Percentiles rank a stretch among this genome's conserved stretches.
These are phyloP conservation scores for Delphinus delphis DNA, from an alignment of 2,113 vertebrate species.

Conservation along the genomic window DNA sequence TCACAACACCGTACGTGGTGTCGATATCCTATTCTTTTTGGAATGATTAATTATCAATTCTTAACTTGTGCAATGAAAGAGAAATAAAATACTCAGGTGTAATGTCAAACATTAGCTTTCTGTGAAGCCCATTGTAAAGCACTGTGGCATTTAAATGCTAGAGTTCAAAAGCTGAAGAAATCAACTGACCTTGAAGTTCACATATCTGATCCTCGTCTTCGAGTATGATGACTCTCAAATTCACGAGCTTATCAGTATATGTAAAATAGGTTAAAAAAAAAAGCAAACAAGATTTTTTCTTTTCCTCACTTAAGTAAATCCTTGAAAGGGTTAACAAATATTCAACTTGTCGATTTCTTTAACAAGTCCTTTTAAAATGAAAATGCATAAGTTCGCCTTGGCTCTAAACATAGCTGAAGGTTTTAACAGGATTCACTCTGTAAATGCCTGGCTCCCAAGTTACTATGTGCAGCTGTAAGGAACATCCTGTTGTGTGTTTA, in stretches of 20 bases:
- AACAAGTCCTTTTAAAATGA: not conserved
- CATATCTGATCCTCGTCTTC: not conserved
- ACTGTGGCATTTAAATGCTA: not conserved
- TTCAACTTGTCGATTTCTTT: not conserved
- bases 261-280: not conserved
- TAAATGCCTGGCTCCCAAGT: not conserved
- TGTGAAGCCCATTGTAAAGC: not conserved
- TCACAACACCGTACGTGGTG: not conserved
- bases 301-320: not conserved
- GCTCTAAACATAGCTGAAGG: not conserved
- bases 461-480: constrained; percentile 4
- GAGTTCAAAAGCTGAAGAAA: not conserved
- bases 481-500: constrained; percentile 61
- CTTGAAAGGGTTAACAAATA: not conserved
- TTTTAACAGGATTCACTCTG: not conserved
- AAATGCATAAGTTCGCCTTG: not conserved
- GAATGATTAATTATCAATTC: not conserved
- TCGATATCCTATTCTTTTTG: not conserved
- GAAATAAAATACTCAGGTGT: not conserved
- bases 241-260: not conserved
- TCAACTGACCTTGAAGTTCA: not conserved
- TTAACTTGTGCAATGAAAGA: not conserved
- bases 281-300: not conserved
- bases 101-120: not conserved
- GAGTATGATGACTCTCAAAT: not conserved